Evolutionary conservation across 37 sponge, comb jelly and placozoan genomes (phyloP), one percentile per base, ranked within the genome.

Genomic region (Mnemiopsis leidyi): DNA sequence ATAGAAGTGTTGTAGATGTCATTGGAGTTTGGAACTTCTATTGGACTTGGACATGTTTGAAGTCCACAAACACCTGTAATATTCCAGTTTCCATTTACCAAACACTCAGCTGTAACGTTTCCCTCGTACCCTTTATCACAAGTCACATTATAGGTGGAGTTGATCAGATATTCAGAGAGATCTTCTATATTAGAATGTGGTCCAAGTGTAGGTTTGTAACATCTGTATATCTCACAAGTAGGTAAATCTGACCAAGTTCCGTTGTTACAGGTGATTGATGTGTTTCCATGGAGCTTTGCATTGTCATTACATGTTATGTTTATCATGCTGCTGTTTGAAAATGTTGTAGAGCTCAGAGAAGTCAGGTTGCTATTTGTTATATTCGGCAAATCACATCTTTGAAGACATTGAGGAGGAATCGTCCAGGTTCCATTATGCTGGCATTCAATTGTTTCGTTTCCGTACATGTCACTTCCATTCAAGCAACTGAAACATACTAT

Each of bases 391-490:
- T 1, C 2, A 34, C 79, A 77, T 77, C 32, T 28, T 20, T 34
- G 26, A 26, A 77, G 32, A 77, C 79, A 77, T 18, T 77, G 79
- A 36, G 79, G 79, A 77, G 35, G 36, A 32, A 20, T 16, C 5
- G 79, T 77, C 79, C 79, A 77, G 21, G 36, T 77, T 33, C 79
- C 79, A 77, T 77, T 36, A 77, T 77, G 79, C 35, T 77, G 79
- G 18, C 79, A 77, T 34, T 31, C 32, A 16, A 77, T 77, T 33
- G 79, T 77, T 77, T 26, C 32, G 36, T 13, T 34, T 31, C 79
- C 79, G 18, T 31, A 77, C 36, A 77, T 16, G 33, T 77, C 79
- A 32, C 79, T 77, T 34, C 79, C 79, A 32, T 77, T 77, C 20
- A 77, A 5, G 32, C 79, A 77, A 77, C 79, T 77, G 73, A 71